phyloP scores from a whole-genome alignment of 2,113 vertebrate species.

The Nothocercus julius region DNA sequence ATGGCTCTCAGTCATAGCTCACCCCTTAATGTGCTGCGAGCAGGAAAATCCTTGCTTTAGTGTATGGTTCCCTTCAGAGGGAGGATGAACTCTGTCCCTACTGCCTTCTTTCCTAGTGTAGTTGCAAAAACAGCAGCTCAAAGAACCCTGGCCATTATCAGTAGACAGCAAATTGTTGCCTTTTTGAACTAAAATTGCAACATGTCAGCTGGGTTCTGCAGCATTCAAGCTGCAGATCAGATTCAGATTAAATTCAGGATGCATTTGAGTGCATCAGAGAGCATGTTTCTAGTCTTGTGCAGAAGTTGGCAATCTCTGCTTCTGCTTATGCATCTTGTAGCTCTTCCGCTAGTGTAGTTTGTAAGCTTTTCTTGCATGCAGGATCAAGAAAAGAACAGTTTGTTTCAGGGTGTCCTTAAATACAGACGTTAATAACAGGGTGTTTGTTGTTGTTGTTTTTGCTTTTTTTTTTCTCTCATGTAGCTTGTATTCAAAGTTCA shows the following conservation, averaged over 20 bases:
- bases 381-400: not conserved
- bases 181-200: not conserved
- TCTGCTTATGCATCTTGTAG: not conserved
- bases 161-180: not conserved
- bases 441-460: no score
- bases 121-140: not conserved
- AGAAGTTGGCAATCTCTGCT: not conserved
- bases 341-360: not conserved
- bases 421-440: not conserved
- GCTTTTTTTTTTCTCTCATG: not conserved
- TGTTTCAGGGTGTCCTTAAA: not conserved
- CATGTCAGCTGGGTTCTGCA: not conserved
- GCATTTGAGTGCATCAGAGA: not conserved
- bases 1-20: not conserved
- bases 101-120: not conserved
- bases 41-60: not conserved
- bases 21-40: not conserved
- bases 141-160: not conserved
- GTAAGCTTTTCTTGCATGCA: not conserved
- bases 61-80: not conserved
- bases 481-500: not conserved
- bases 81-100: not conserved
- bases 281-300: not conserved
- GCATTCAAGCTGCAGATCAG: not conserved
- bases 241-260: not conserved